Evolutionary conservation across 2,888 invertebrate genomes (phyloP).

Genomic region (Branchipolynoe longqiensis): DNA sequence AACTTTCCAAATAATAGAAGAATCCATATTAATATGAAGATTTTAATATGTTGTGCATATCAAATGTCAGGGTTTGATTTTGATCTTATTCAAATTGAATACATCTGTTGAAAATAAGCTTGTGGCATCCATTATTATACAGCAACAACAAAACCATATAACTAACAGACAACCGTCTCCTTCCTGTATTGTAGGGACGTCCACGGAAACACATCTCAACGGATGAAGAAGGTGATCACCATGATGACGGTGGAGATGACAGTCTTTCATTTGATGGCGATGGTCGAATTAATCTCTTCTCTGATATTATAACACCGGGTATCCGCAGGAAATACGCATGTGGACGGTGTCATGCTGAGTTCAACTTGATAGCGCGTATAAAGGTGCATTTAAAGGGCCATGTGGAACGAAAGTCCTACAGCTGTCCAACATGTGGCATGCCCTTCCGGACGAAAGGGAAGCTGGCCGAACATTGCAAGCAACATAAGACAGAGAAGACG

Average conservation of each 20-base stretch:
- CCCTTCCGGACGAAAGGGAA: constrained; percentile 30
- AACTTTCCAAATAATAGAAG: too few relatives aligned
- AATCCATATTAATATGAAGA: too few relatives aligned
- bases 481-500: constrained; percentile 30
- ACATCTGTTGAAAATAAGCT: too few relatives aligned
- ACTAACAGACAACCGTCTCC: neutral
- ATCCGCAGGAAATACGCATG: constrained; percentile 16
- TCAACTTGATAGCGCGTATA: constrained; percentile 43
- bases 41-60: too few relatives aligned
- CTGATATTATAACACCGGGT: constrained; percentile 21
- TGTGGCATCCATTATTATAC: too few relatives aligned
- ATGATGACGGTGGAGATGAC: neutral
- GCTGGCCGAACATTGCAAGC: constrained; percentile 21
- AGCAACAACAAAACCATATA: neutral
- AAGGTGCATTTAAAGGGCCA: constrained; percentile 30
- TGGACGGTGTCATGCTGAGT: constrained; percentile 24
- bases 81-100: too few relatives aligned
- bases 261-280: neutral
- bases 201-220: constrained; percentile 39
- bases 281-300: neutral
- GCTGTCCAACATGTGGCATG: neutral
- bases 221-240: neutral
- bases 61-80: too few relatives aligned
- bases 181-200: neutral
- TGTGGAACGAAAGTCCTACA: constrained; percentile 27